A percentile compares a stretch with the other conserved stretches of the same genome.
These are phyloP conservation scores for Urechis unicinctus DNA, from an alignment of 2,888 invertebrate genomes.

Conservation along the genomic window DNA sequence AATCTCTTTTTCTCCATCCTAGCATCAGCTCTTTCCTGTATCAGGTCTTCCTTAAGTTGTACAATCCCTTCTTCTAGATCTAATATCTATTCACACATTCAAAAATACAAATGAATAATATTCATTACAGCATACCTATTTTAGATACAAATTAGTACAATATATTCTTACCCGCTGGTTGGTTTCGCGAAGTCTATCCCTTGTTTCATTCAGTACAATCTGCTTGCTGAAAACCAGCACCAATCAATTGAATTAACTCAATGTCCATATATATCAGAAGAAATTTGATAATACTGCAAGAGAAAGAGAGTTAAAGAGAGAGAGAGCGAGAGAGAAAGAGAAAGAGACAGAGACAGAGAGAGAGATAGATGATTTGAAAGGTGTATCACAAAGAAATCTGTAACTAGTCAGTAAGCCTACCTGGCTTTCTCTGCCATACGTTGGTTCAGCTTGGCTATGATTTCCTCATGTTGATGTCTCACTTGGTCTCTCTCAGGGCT, in stretches of 20 bases:
- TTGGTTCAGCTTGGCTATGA: constrained; percentile 46
- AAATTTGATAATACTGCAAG: no score
- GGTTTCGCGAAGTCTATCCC: constrained; percentile 44
- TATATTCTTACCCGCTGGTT: constrained; percentile 50
- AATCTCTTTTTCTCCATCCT: constrained; percentile 43
- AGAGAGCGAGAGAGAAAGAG: no score
- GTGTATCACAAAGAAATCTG: no score
- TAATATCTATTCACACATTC: constrained; percentile 47
- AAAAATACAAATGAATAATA: no score
- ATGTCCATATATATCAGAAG: no score
- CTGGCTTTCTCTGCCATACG: constrained; percentile 48
- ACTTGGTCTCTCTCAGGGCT: constrained; percentile 46
- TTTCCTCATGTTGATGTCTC: constrained; percentile 45
- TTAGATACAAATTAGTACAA: no score
- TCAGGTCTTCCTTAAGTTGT: constrained; percentile 47
- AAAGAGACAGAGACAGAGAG: no score
- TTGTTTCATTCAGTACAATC: constrained; percentile 47
- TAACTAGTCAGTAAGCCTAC: no score
- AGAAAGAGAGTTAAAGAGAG: no score
- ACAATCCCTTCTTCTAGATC: constrained; percentile 48
- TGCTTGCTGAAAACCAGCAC: constrained; percentile 33
- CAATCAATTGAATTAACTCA: no score
- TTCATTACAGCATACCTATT: no score
- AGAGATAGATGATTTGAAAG: no score
- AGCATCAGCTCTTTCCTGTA: constrained; percentile 47